phyloP scores from a whole-genome alignment of 2,888 invertebrate genomes.

The Nomada flava region DNA sequence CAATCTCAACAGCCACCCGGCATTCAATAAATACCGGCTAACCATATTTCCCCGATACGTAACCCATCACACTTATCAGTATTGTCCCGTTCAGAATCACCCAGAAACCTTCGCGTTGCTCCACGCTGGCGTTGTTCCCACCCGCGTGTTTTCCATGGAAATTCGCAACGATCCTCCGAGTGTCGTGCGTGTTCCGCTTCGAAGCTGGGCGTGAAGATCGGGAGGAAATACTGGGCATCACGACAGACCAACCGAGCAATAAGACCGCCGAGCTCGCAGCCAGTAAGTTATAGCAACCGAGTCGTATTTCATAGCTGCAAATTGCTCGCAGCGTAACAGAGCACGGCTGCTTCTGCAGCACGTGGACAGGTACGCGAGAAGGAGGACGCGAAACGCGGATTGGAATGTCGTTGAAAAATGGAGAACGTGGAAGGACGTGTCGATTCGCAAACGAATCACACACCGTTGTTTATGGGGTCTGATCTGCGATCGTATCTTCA shows the following conservation, averaged over 20 bases:
- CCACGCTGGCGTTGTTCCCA: conserved; percentile 27
- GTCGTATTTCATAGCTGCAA: conserved; percentile 68
- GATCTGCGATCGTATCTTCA: conserved; percentile 5
- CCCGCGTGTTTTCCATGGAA: conserved; percentile 25
- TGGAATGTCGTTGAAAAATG: conserved; percentile 24
- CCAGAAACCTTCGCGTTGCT: conserved; percentile 5
- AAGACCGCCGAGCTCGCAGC: conserved; percentile 52
- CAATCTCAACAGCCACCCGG: too few relatives aligned
- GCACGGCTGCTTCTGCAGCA: conserved; percentile 13
- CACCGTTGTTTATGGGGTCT: conserved; percentile 12
- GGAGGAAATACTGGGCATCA: conserved; percentile 28
- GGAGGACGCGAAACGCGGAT: conserved; percentile 43
- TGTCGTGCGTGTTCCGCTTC: not conserved
- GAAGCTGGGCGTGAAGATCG: conserved; percentile 6
- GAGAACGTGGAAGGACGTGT: not conserved
- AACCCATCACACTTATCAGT: too few relatives aligned
- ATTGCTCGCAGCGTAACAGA: conserved; percentile 52
- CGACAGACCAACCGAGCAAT: conserved; percentile 56
- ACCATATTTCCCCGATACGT: too few relatives aligned
- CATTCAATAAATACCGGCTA: too few relatives aligned
- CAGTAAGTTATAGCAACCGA: conserved; percentile 60
- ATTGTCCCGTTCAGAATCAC: not conserved
- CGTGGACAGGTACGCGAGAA: conserved; percentile 45
- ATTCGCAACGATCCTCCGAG: conserved; percentile 24
- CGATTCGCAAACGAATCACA: conserved; percentile 41